These are phyloP conservation scores for Leptopilina syphax DNA, from an alignment of 2,888 invertebrate species.

Conservation along the genomic window DNA sequence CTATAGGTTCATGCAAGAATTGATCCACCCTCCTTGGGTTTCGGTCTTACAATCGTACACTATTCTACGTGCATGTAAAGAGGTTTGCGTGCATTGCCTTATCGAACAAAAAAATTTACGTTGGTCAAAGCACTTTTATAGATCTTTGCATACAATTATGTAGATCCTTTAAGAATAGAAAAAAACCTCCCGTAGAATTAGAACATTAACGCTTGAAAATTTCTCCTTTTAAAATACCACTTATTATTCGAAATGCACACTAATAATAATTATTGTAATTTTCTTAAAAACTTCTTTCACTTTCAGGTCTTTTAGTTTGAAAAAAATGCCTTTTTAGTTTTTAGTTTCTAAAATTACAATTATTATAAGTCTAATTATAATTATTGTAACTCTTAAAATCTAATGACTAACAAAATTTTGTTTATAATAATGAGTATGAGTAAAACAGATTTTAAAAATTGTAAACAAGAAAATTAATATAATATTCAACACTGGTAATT, in stretches of 20 bases:
- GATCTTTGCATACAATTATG: not conserved
- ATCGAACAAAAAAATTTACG: slow-evolving; percentile 23
- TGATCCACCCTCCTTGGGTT: slow-evolving; percentile 21
- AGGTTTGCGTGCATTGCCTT: slow-evolving; percentile 15
- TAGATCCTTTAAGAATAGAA: not conserved
- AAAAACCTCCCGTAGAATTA: not conserved
- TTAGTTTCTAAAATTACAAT: too few species aligned
- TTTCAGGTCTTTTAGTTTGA: too few species aligned
- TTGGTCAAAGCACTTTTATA: not conserved
- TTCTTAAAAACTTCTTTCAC: too few species aligned
- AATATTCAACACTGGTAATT: too few species aligned
- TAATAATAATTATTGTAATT: not conserved
- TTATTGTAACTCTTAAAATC: too few species aligned
- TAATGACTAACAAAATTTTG: too few species aligned
- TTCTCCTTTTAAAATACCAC: not conserved
- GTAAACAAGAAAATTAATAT: too few species aligned
- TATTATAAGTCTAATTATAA: too few species aligned
- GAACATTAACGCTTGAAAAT: not conserved
- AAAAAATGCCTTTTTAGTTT: too few species aligned
- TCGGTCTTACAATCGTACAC: not conserved
- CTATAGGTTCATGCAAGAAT: slow-evolving; percentile 12
- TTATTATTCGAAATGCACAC: not conserved
- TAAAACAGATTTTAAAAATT: too few species aligned
- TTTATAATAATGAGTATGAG: too few species aligned
- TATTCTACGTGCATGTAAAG: not conserved